These are phyloP conservation scores for Sebastiscus tertius DNA, from an alignment of 2,797 vertebrate genomes.

Conservation along the genomic window DNA sequence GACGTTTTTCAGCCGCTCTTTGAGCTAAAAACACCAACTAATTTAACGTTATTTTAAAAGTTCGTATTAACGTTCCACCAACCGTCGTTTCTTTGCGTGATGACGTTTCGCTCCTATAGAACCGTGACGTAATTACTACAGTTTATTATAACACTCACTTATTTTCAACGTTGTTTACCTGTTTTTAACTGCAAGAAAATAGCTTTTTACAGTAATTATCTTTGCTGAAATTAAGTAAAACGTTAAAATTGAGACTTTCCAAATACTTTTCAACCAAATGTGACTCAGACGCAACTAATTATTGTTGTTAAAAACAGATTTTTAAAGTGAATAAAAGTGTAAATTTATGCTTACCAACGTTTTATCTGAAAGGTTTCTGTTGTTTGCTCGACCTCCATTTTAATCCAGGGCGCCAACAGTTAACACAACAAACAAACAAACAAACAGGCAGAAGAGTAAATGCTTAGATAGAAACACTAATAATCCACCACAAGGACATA, in stretches of 20 bases:
- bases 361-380: not conserved
- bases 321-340: not conserved
- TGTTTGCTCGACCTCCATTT: not conserved
- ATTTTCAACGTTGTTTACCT: no score
- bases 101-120: not conserved
- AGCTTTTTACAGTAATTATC: no score
- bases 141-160: no score
- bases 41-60: not conserved
- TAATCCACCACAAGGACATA: no score
- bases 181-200: no score
- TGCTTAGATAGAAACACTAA: no score
- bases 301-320: not conserved
- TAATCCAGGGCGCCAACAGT: not conserved
- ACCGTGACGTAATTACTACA: not conserved
- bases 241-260: not conserved
- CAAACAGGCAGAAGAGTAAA: no score
- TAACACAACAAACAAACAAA: not conserved
- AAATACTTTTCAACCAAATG: not conserved
- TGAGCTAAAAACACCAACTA: not conserved
- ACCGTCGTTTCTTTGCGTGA: not conserved
- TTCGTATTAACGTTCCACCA: not conserved
- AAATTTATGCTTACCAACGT: not conserved
- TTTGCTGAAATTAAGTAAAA: not conserved
- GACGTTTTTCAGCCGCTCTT: not conserved
- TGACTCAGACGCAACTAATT: not conserved